phyloP scores from a whole-genome alignment of 2,888 invertebrate species.

The Ichneumon xanthorius region DNA sequence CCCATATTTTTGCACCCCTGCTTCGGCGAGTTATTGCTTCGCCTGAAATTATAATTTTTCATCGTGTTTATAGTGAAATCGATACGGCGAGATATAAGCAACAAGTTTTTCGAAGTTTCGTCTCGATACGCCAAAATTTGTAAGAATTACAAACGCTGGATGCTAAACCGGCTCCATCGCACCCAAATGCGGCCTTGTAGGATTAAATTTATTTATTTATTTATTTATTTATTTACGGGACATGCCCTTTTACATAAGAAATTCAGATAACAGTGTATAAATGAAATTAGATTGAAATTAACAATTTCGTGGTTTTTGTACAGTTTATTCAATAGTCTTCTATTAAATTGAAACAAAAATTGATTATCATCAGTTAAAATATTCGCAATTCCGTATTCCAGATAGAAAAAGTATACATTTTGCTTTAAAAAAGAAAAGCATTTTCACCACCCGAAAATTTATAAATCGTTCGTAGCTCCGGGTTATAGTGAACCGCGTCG shows the following conservation, averaged over 20 bases:
- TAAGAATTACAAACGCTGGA: background rate
- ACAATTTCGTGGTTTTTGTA: no score
- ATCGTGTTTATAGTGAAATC: background rate
- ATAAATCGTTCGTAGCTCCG: background rate
- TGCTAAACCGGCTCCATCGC: background rate
- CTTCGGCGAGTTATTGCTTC: background rate
- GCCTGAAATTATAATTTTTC: background rate
- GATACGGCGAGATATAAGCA: background rate
- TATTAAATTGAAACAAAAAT: no score
- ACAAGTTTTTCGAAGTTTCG: background rate
- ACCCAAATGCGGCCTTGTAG: background rate
- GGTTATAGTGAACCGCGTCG: slow-evolving; percentile 45
- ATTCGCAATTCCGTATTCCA: background rate
- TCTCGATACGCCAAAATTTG: background rate
- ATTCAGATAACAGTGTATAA: no score
- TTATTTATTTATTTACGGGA: no score
- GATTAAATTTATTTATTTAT: background rate
- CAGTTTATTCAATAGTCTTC: no score
- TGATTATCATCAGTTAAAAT: background rate
- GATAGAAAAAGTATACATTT: background rate
- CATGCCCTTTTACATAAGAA: no score
- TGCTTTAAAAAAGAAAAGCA: background rate
- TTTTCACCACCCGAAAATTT: background rate
- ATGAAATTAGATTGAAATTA: no score
- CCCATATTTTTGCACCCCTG: background rate